A percentile compares a stretch with the other conserved stretches of the same genome.
These are phyloP conservation scores for Erynnis tages DNA, from an alignment of 2,888 invertebrate species.

Conservation along the genomic window DNA sequence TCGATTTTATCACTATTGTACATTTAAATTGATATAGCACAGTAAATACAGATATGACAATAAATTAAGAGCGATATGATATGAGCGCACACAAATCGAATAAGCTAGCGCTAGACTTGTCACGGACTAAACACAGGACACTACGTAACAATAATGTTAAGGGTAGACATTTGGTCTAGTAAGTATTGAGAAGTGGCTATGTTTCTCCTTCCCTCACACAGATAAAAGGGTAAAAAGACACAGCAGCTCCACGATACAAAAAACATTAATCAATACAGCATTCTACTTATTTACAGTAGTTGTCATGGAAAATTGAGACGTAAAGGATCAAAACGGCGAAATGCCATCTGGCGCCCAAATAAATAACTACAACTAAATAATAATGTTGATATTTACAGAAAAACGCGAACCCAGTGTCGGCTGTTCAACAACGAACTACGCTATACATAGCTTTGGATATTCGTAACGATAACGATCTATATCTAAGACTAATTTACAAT, in stretches of 20 bases:
- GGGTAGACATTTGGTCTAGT: too few species aligned
- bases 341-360: conserved; percentile 68
- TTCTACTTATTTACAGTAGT: conserved; percentile 50
- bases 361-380: conserved; percentile 70
- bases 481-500: conserved; percentile 76
- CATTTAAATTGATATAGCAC: conserved; percentile 27
- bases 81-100: conserved; percentile 17
- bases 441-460: conserved; percentile 75
- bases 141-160: conserved; percentile 12
- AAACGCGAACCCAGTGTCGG: conserved; percentile 53
- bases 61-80: conserved; percentile 30
- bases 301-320: conserved; percentile 68
- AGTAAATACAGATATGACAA: conserved; percentile 27
- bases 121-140: conserved; percentile 35
- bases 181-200: too few species aligned
- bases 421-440: conserved; percentile 63
- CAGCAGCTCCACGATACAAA: too few species aligned
- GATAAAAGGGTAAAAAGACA: too few species aligned
- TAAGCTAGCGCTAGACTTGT: conserved; percentile 24
- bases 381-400: conserved; percentile 56
- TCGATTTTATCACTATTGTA: conserved; percentile 7
- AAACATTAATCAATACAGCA: too few species aligned
- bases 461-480: conserved; percentile 66
- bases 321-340: conserved; percentile 54
- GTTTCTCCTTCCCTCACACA: too few species aligned